phyloP scores from a whole-genome alignment of 2,888 invertebrate species.

The Camptogramma bilineatum region DNA sequence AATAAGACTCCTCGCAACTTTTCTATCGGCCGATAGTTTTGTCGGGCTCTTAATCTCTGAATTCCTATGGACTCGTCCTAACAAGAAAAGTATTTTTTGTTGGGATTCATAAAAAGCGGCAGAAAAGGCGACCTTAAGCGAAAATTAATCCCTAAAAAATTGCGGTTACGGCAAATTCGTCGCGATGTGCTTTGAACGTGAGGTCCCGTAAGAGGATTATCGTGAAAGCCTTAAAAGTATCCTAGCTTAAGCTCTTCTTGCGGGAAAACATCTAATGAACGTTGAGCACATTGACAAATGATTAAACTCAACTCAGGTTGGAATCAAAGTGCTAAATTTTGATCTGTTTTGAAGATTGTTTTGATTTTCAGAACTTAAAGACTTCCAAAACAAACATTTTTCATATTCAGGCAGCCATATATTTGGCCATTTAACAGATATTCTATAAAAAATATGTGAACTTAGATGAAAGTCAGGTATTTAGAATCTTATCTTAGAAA shows the following conservation, averaged over 20 bases:
- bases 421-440: too few species aligned
- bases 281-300: not conserved
- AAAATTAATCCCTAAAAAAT: slow-evolving; percentile 27
- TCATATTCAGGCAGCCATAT: too few species aligned
- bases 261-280: not conserved
- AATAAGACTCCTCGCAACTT: not conserved
- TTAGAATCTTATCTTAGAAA: too few species aligned
- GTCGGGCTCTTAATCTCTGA: too few species aligned
- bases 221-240: slow-evolving; percentile 35
- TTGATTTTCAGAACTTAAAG: too few species aligned
- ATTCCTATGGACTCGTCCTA: not conserved
- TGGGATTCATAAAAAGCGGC: not conserved
- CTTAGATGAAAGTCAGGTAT: too few species aligned
- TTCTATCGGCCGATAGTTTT: too few species aligned
- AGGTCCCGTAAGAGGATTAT: slow-evolving; percentile 41
- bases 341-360: not conserved
- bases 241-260: slow-evolving; percentile 4
- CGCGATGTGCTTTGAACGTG: slow-evolving; percentile 32
- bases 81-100: slow-evolving; percentile 4
- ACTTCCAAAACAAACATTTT: too few species aligned
- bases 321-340: not conserved
- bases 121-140: not conserved
- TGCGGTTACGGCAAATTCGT: slow-evolving; percentile 30
- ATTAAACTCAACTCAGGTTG: not conserved
- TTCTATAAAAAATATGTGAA: too few species aligned